Conservation (phyloP, 2,113 vertebrate species). For the Chiloscyllium plagiosum region DNA sequence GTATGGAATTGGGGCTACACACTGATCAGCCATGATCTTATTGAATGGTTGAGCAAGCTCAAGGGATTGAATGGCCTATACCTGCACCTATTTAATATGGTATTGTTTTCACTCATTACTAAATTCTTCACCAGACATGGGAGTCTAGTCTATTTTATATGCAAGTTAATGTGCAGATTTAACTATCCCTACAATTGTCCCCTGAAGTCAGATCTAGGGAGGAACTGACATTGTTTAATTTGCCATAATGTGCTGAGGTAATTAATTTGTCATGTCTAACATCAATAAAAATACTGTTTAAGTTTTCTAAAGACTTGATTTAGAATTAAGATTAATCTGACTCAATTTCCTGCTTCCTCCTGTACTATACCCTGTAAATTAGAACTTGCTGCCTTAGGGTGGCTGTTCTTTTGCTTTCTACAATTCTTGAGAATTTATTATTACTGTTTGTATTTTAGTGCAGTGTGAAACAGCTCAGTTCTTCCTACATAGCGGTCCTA, state of each 20-base stretch:
- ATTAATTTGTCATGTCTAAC: neutral
- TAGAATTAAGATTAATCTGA: neutral
- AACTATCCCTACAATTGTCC: neutral
- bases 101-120: too few species aligned
- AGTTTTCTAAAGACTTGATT: neutral
- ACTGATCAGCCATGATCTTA: too few species aligned
- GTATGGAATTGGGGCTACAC: too few species aligned
- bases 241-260: neutral
- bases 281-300: neutral
- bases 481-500: too few species aligned
- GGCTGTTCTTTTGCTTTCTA: neutral
- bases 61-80: too few species aligned
- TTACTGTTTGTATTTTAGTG: too few species aligned
- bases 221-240: neutral
- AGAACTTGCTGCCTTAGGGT: neutral
- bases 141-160: neutral
- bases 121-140: neutral
- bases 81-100: too few species aligned
- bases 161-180: neutral
- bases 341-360: neutral
- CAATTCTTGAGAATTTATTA: too few species aligned
- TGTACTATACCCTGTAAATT: neutral
- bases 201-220: neutral
- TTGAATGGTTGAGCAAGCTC: too few species aligned
- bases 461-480: too few species aligned